phyloP scores from a whole-genome alignment of 1,140 invertebrate species.

The Dendrolimus punctatus region DNA sequence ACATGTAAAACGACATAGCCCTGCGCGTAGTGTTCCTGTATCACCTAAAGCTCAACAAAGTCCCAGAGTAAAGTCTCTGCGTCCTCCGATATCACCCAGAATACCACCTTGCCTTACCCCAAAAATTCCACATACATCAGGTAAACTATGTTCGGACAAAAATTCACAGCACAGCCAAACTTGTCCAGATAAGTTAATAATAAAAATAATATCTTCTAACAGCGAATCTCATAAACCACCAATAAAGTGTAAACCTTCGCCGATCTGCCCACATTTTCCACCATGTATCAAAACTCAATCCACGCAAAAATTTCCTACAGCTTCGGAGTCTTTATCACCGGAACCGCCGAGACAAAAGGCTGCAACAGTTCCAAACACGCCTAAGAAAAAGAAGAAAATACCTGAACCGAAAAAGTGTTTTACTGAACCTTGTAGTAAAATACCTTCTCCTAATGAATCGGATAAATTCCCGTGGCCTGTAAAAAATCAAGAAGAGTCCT shows the following conservation, averaged over 20 bases:
- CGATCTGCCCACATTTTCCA: slow-evolving; percentile 2
- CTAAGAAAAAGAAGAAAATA: neutral
- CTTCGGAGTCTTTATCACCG: neutral
- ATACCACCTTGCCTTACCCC: too few relatives aligned
- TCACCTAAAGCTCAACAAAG: too few relatives aligned
- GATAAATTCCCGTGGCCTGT: slow-evolving; percentile 11
- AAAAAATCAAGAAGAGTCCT: slow-evolving; percentile 8
- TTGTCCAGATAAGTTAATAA: too few relatives aligned
- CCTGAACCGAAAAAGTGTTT: slow-evolving; percentile 1
- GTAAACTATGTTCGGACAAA: too few relatives aligned
- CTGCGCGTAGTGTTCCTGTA: too few relatives aligned
- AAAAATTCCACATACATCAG: too few relatives aligned
- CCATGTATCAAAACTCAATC: slow-evolving; percentile 8
- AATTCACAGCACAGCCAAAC: too few relatives aligned
- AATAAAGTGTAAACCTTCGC: neutral
- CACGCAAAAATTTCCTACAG: slow-evolving; percentile 7
- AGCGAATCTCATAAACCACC: neutral
- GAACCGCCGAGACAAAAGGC: neutral
- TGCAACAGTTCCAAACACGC: neutral
- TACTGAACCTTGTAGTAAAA: slow-evolving; percentile 4
- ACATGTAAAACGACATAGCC: too few relatives aligned
- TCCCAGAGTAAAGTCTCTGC: too few relatives aligned
- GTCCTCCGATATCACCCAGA: too few relatives aligned
- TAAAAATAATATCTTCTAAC: too few relatives aligned
- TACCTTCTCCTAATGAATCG: neutral